Evolutionary conservation across 2,888 invertebrate genomes (phyloP).

Genomic region (Erebia epiphron): DNA sequence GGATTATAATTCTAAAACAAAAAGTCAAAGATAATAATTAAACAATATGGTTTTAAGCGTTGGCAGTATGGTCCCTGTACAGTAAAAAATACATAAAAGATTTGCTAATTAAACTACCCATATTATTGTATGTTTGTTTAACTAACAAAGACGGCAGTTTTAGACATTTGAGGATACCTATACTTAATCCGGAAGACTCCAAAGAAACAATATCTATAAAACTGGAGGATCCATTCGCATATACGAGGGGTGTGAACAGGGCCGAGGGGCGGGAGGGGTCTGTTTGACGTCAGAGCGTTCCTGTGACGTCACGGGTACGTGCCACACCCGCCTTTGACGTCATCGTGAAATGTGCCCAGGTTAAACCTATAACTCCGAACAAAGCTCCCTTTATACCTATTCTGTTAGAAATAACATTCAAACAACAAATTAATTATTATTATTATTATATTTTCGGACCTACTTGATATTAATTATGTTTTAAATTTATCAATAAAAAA

Average conservation of each 20-base stretch:
- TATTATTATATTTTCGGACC: neutral
- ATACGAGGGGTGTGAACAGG: constrained; percentile 52
- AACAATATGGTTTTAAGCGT: too few relatives aligned
- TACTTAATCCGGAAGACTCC: constrained; percentile 29
- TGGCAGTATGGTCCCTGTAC: too few relatives aligned
- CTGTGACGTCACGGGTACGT: constrained; percentile 75
- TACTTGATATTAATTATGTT: neutral
- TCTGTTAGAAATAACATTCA: neutral
- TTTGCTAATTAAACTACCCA: too few relatives aligned
- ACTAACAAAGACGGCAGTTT: too few relatives aligned
- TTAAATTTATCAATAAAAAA: neutral
- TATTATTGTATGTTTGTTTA: too few relatives aligned
- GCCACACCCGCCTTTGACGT: constrained; percentile 81
- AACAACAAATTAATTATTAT: neutral
- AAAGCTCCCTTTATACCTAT: neutral
- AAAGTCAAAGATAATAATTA: too few relatives aligned
- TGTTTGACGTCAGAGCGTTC: constrained; percentile 78
- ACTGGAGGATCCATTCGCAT: constrained; percentile 62
- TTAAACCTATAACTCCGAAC: constrained; percentile 12
- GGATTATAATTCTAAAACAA: too few relatives aligned
- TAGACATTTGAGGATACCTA: neutral
- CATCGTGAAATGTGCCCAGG: constrained; percentile 55
- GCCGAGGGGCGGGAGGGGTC: constrained; percentile 50
- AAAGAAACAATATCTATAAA: constrained; percentile 69
- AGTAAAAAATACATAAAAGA: too few relatives aligned